phyloP scores from a whole-genome alignment of 64 coral and sea anemone genomes.

The Stichodactyla helianthus region DNA sequence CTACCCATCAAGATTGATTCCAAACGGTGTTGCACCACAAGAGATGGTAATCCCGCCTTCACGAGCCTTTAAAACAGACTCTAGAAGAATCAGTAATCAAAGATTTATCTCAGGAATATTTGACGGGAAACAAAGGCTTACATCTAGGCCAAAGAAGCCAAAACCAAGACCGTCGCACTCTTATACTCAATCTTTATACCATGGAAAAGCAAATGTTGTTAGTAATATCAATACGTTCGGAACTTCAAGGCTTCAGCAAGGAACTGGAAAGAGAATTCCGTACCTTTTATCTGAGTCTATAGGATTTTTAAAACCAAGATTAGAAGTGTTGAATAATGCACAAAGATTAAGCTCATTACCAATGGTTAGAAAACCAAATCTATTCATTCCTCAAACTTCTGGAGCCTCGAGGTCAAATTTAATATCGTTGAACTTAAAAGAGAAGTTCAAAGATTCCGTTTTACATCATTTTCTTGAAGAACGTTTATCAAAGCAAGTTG shows the following conservation, averaged over 20 bases:
- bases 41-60: background rate
- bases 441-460: background rate
- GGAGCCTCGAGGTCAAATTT: background rate
- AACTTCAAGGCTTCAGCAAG: background rate
- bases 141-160: background rate
- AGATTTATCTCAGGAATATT: background rate
- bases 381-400: background rate
- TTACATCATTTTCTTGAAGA: constrained; percentile 15
- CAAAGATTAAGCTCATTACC: background rate
- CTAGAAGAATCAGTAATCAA: background rate
- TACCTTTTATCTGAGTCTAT: background rate
- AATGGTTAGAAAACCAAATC: background rate
- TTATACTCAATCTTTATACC: background rate
- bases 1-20: background rate
- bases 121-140: background rate
- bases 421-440: background rate
- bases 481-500: constrained; percentile 11
- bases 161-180: background rate
- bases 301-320: background rate
- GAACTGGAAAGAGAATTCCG: background rate
- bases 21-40: background rate
- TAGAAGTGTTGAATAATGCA: background rate
- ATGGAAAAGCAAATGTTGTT: background rate
- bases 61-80: background rate
- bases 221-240: background rate